Base-by-base conservation (phyloP, 2,888 invertebrate genomes). In the Ethmia dodecea region DNA sequence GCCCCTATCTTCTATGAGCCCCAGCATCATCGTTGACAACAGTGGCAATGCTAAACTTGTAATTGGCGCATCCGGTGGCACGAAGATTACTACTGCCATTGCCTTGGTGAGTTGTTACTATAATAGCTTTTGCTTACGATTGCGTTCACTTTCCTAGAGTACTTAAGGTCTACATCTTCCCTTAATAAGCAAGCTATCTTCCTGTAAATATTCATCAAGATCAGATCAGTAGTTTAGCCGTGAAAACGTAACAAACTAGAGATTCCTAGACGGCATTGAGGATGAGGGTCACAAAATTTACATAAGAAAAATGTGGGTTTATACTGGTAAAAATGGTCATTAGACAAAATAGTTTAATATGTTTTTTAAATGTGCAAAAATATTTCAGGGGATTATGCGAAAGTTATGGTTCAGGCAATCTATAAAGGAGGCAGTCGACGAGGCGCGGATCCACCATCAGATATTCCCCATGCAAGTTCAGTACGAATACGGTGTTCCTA, bases 1-100 rank as follows among this genome's bases (percentile, higher is more conserved):
- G 14, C 94, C 97, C 0, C 69, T 96, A 55, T 96, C 96, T 4
- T 96, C 96, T 0, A 96, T 96, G 94, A 88, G 88, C 29, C 97
- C 97, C 0, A 88, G 92, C 26, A 92, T 97, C 33, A 87, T 97
- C 26, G 89, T 92, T 1, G 92, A 91, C 49, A 65, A 62, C 9
- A 74, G 89, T 27, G 89, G 89, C 1, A 88, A 93, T 35, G 93
- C 93, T 0, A 89, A 88, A 45, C 75, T 94, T 60, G 91, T 93
- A 0, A 88, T 94, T 18, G 96, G 96, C 0, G 94, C 93, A 0
- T 92, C 95, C 1, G 96, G 96, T 8, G 95, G 95, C 0, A 92
- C 93, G 0, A 93, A 91, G 70, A 96, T 96, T 38, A 93, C 92
- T 0, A 92, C 94, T 1, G 88, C 92, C 12, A 86, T 93, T 2